Percentiles rank a stretch among this genome's conserved stretches.
phyloP scores from a whole-genome alignment of 1,140 invertebrate species.

The Heliothis subflexa region DNA sequence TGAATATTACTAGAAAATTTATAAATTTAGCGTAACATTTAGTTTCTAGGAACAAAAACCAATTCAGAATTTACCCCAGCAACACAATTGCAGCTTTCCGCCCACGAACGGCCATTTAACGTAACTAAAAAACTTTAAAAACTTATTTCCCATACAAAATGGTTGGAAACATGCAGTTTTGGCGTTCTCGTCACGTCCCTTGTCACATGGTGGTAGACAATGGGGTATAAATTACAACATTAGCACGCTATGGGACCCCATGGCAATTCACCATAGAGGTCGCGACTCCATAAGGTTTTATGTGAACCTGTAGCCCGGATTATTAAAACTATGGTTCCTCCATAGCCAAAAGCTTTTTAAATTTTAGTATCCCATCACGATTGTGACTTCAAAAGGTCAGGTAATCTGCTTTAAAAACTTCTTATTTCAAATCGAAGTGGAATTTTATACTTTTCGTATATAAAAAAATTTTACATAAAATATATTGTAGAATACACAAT shows the following conservation, averaged over 20 bases:
- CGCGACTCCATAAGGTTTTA: slow-evolving; percentile 55
- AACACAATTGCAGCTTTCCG: no score
- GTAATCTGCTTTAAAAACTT: no score
- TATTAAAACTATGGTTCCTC: slow-evolving; percentile 39
- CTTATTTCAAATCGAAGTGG: no score
- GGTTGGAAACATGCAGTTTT: slow-evolving; percentile 30
- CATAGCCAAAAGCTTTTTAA: background rate
- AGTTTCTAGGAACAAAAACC: no score
- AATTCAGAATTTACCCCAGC: no score
- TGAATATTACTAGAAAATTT: no score
- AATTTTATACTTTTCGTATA: no score
- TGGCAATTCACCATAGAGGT: slow-evolving; percentile 52
- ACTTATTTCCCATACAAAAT: slow-evolving; percentile 38
- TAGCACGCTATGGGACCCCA: slow-evolving; percentile 39
- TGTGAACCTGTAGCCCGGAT: slow-evolving; percentile 32
- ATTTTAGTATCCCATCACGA: slow-evolving; percentile 1
- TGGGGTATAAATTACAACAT: slow-evolving; percentile 64
- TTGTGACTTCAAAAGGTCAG: background rate
- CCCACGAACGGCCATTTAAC: no score
- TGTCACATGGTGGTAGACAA: slow-evolving; percentile 56
- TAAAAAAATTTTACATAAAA: no score
- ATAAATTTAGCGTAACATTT: no score
- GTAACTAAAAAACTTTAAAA: slow-evolving; percentile 15
- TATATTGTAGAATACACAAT: no score
- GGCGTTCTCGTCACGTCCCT: slow-evolving; percentile 41